Evolutionary conservation across 2,113 vertebrate species (phyloP).

Genomic region (Eretmochelys imbricata): DNA sequence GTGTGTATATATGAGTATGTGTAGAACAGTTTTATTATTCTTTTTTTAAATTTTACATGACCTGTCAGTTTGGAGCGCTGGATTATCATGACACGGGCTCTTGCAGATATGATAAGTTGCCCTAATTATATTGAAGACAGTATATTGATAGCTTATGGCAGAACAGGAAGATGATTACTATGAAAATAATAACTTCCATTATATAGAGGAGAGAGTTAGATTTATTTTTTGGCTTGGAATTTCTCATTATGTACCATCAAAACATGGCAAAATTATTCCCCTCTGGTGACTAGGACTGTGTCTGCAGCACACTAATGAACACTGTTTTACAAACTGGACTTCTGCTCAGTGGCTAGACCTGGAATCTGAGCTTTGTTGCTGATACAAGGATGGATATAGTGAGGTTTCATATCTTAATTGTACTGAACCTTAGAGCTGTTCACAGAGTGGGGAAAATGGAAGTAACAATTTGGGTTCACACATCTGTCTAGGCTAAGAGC

Average conservation of each 20-base stretch:
- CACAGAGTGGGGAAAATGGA: background rate
- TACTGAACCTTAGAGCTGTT: background rate
- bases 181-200: background rate
- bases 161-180: background rate
- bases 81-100: background rate
- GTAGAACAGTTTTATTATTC: background rate
- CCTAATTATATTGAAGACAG: background rate
- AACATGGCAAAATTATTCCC: background rate
- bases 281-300: accelerated
- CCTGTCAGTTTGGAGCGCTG: background rate
- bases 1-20: background rate
- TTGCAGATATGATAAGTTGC: background rate
- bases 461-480: background rate
- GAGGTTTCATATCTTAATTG: background rate
- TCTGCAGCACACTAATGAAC: background rate
- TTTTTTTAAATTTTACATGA: conserved; percentile 14
- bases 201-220: background rate
- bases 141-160: background rate
- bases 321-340: accelerated
- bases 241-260: background rate
- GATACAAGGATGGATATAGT: background rate
- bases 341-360: background rate
- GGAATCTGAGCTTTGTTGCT: background rate
- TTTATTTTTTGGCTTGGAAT: background rate
- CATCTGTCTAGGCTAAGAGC: background rate